Percentiles rank a stretch among this genome's conserved stretches.
Conservation (phyloP, 2,113 vertebrate species). For the Sula dactylatra region DNA sequence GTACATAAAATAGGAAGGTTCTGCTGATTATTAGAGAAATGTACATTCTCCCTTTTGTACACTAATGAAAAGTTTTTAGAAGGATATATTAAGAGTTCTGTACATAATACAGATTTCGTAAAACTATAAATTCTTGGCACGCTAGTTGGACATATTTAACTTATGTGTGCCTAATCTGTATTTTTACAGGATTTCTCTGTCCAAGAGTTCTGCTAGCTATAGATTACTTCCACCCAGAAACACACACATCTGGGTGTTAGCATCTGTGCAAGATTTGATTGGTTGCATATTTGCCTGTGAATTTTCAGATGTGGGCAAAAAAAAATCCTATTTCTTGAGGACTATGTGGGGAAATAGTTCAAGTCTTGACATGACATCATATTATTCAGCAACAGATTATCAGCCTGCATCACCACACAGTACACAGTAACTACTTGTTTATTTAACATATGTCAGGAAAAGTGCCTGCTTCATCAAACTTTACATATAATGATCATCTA, state of each 20-base stretch:
- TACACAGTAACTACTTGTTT: background rate
- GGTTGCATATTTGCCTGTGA: constrained; percentile 21
- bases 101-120: constrained; percentile 21
- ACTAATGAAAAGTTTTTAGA: background rate
- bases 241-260: constrained; percentile 36
- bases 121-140: constrained; percentile 21
- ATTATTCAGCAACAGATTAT: background rate
- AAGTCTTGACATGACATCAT: background rate
- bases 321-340: constrained; percentile 5
- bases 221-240: constrained; percentile 31
- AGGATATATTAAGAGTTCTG: background rate
- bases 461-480: background rate
- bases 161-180: constrained; percentile 30
- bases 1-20: background rate
- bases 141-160: background rate
- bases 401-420: background rate
- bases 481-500: background rate
- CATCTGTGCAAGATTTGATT: background rate
- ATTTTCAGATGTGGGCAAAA: constrained; percentile 1
- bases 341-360: background rate
- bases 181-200: constrained; percentile 39
- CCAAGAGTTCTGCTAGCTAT: constrained; percentile 24
- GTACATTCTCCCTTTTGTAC: background rate
- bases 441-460: background rate
- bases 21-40: constrained; percentile 10